Evolutionary conservation across 2,797 vertebrate species (phyloP).

Genomic region (Melanotaenia nigrans): DNA sequence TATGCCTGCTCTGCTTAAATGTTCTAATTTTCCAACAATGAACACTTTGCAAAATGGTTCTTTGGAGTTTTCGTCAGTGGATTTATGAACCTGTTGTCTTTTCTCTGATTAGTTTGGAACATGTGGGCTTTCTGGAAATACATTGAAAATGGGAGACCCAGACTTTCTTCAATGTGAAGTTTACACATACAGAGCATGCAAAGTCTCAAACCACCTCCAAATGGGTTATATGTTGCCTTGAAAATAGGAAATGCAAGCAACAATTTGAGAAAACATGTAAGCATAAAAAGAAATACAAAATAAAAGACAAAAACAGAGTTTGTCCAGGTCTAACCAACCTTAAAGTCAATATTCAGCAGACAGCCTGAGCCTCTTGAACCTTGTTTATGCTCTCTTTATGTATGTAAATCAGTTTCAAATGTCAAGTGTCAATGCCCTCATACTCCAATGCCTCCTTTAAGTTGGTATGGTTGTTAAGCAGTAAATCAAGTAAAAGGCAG

Average conservation of each 20-base stretch:
- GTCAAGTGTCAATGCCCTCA: too few species aligned
- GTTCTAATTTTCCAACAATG: neutral
- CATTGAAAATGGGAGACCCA: neutral
- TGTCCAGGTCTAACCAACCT: too few species aligned
- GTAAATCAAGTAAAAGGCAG: too few species aligned
- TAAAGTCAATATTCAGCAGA: too few species aligned
- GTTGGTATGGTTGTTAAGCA: too few species aligned
- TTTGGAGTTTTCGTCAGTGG: neutral
- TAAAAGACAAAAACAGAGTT: neutral
- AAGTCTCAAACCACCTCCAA: neutral
- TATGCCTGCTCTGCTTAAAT: neutral
- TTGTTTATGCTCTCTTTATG: too few species aligned
- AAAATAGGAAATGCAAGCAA: neutral
- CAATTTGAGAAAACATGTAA: neutral
- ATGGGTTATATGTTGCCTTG: neutral
- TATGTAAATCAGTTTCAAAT: too few species aligned
- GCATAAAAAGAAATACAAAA: neutral
- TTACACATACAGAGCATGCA: neutral
- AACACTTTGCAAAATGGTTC: neutral
- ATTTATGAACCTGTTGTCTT: neutral
- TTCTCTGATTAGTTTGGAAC: neutral
- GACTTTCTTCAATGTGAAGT: neutral
- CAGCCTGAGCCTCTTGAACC: too few species aligned
- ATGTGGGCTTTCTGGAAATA: neutral
- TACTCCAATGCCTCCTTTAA: too few species aligned